Evolutionary conservation across 2,113 vertebrate species (phyloP).

Genomic region (Crotalus horridus): DNA sequence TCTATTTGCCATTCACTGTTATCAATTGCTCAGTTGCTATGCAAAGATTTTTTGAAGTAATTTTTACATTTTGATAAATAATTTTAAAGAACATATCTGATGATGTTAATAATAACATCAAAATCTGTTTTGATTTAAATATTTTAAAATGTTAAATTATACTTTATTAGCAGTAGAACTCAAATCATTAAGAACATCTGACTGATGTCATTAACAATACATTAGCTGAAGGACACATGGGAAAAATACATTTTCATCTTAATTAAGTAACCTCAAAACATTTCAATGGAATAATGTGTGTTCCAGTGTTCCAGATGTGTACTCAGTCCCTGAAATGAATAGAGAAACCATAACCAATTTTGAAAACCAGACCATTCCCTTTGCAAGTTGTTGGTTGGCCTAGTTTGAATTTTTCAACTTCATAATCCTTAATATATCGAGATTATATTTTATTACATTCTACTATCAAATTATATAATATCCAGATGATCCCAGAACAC

Average conservation of each 20-base stretch:
- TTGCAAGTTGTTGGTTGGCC: neutral
- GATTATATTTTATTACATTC: neutral
- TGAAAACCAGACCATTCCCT: neutral
- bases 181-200: conserved; percentile 46
- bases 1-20: conserved; percentile 34
- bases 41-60: neutral
- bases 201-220: conserved; percentile 58
- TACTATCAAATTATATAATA: neutral
- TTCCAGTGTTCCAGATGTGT: neutral
- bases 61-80: conserved; percentile 51
- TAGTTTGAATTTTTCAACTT: neutral
- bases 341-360: neutral
- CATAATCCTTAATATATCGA: neutral
- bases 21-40: conserved; percentile 43
- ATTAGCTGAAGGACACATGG: conserved; percentile 45
- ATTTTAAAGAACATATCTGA: conserved; percentile 63
- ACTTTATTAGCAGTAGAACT: conserved; percentile 44
- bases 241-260: conserved; percentile 52
- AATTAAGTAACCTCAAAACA: conserved; percentile 48
- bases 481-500: neutral
- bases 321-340: neutral
- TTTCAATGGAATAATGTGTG: conserved; percentile 39
- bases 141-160: conserved; percentile 56
- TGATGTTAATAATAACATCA: conserved; percentile 51
- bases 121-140: conserved; percentile 56